A percentile compares a stretch with the other conserved stretches of the same genome.
Evolutionary conservation across 1,140 invertebrate genomes (phyloP).

Genomic region (Aphelenchoides avenae): DNA sequence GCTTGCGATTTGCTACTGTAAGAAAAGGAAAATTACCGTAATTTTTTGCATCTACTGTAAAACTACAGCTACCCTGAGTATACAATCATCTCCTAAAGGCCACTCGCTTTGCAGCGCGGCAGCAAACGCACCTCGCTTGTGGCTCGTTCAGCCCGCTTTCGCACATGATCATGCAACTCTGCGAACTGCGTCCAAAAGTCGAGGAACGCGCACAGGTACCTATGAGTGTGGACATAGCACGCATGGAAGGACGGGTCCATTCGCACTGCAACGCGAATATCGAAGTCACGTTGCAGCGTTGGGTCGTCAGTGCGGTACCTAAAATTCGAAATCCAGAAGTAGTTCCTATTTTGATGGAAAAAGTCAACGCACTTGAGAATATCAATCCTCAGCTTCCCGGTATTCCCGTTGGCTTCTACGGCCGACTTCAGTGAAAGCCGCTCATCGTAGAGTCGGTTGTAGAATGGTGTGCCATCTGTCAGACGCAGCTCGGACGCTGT

Average conservation of each 20-base stretch:
- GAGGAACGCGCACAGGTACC: constrained; percentile 81
- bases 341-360: not conserved
- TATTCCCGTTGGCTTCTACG: too few relatives aligned
- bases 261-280: not conserved
- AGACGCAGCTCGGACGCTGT: constrained; percentile 14
- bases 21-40: too few relatives aligned
- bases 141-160: constrained; percentile 60
- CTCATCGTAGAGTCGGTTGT: constrained; percentile 33
- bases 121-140: too few relatives aligned
- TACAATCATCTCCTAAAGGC: too few relatives aligned
- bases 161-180: constrained; percentile 72
- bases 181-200: constrained; percentile 79
- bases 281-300: constrained; percentile 17
- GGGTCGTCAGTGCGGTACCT: constrained; percentile 3
- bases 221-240: constrained; percentile 89
- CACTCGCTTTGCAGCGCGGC: too few relatives aligned
- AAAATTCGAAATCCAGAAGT: not conserved
- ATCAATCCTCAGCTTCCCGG: constrained; percentile 1
- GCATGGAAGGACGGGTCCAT: constrained; percentile 52
- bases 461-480: constrained; percentile 37
- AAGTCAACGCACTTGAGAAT: constrained; percentile 6
- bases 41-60: too few relatives aligned
- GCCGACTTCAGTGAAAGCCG: constrained; percentile 18
- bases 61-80: too few relatives aligned
- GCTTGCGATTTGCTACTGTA: too few relatives aligned